phyloP scores from a whole-genome alignment of 2,797 vertebrate species.

The Jordanella pulchra region DNA sequence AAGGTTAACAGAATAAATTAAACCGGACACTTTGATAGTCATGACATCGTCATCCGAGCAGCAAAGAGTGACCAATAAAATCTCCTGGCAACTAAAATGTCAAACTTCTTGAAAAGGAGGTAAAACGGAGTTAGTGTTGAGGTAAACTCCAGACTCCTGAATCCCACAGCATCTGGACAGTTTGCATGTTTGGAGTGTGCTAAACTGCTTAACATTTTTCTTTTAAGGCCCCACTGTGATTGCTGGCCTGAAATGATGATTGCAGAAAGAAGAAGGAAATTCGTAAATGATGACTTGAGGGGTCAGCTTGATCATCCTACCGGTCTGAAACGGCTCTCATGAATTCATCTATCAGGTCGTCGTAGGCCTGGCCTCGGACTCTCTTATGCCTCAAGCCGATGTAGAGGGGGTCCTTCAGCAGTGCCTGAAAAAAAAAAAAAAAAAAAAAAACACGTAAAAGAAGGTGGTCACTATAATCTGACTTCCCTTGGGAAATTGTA shows the following conservation, averaged over 20 bases:
- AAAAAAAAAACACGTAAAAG: conserved; percentile 19
- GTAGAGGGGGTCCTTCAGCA: conserved; percentile 94
- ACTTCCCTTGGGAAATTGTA: not conserved
- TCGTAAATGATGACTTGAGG: conserved; percentile 34
- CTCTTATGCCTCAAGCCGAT: conserved; percentile 93
- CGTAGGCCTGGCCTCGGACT: conserved; percentile 89
- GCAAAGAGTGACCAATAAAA: conserved; percentile 14
- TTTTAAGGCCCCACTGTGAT: conserved; percentile 32
- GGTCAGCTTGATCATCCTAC: conserved; percentile 71
- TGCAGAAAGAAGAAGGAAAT: conserved; percentile 49
- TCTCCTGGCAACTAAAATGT: conserved; percentile 29
- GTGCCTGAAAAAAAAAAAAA: conserved; percentile 71
- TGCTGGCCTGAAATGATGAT: conserved; percentile 32
- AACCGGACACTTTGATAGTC: not conserved
- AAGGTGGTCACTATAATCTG: conserved; percentile 1
- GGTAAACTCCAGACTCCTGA: conserved; percentile 43
- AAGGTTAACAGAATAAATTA: not conserved
- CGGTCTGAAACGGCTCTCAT: conserved; percentile 94
- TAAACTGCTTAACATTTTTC: conserved; percentile 62
- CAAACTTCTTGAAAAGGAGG: conserved; percentile 25
- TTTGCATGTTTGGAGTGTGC: conserved; percentile 19
- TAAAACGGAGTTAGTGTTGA: conserved; percentile 32
- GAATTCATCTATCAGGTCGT: conserved; percentile 95
- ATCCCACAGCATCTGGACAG: conserved; percentile 26
- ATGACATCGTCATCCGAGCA: not conserved